Evolutionary conservation across 2,113 vertebrate species (phyloP), one percentile per base, ranked within the genome.

Genomic region (Ceratotherium simum): DNA sequence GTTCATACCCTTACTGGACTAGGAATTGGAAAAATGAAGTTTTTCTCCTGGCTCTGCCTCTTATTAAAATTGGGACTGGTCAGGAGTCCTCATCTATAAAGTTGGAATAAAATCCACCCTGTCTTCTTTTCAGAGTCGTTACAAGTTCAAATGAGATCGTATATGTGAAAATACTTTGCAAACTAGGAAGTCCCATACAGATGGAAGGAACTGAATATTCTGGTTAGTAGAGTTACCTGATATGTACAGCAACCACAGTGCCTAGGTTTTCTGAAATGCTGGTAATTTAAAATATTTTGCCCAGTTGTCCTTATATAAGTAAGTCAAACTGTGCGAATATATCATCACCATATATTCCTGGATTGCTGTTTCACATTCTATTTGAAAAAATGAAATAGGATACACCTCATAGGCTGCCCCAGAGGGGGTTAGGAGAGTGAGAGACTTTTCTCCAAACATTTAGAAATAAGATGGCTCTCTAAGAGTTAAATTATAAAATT

Each of bases 351-450:
- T 39, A 76, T 65, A 69, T 39, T 79, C 29, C 62, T 54, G 12
- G 33, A 31, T 51, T 76, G 23, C 23, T 46, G 0, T 54, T 90
- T 70, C 14, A 64, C 6, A 36, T 89, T 64, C 20, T 83, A 6
- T 67, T 94, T 87, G 72, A 95, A 72, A 92, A 92, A 79, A 51
- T 58, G 10, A 80, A 94, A 56, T 73, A 86, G 17, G 42, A 70
- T 86, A 69, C 2, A 64, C 21, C 8, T 23, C 89, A 33, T 58
- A 87, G 25, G 31, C 39, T 69, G 4, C 65, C 60, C 58, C 9
- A 13, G 16, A 14, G 73, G 27, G 51, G 20, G 29, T 5, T 60
- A 60, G 65, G 60, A 58, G 31, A 9, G 3, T 62, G 16, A 93
- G 48, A 48, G 21, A 54, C 42, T 73, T 14, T 39, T 62, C 33